These are phyloP conservation scores for Antigone vipio DNA, from an alignment of 2,113 vertebrate species.

Conservation along the genomic window DNA sequence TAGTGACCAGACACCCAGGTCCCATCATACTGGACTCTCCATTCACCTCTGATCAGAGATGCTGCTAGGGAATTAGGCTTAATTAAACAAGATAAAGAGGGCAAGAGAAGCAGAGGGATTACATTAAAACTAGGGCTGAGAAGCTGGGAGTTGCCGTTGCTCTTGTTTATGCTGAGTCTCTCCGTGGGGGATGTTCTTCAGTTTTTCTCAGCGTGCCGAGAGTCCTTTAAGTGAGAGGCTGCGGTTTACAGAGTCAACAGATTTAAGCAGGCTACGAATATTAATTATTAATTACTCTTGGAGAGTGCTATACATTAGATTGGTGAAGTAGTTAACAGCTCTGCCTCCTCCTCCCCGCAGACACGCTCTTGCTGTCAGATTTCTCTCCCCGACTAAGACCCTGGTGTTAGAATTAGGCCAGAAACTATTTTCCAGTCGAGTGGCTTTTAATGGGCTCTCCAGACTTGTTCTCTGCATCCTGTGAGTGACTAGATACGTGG, in stretches of 20 bases:
- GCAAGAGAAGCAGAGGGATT: neutral
- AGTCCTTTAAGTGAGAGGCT: constrained; percentile 30
- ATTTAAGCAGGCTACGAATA: constrained; percentile 40
- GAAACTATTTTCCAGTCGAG: constrained; percentile 74
- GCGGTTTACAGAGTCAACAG: constrained; percentile 52
- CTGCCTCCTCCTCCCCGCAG: constrained; percentile 21
- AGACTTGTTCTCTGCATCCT: constrained; percentile 46
- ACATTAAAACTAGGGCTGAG: neutral
- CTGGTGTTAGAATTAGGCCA: constrained; percentile 59
- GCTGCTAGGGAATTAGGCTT: neutral
- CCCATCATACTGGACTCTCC: neutral
- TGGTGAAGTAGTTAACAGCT: constrained; percentile 61
- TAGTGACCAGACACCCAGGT: neutral
- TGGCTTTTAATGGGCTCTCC: constrained; percentile 74
- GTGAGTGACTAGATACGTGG: constrained; percentile 30
- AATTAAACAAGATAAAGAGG: neutral
- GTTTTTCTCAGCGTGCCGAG: neutral
- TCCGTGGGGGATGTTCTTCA: neutral
- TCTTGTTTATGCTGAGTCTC: neutral
- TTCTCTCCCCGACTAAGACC: constrained; percentile 46
- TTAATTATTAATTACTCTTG: constrained; percentile 68
- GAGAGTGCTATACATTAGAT: constrained; percentile 41
- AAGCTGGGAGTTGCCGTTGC: neutral
- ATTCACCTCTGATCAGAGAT: neutral
- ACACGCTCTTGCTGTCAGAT: constrained; percentile 46